Conservation (phyloP, 1,140 invertebrate species). For the Ruditapes philippinarum region DNA sequence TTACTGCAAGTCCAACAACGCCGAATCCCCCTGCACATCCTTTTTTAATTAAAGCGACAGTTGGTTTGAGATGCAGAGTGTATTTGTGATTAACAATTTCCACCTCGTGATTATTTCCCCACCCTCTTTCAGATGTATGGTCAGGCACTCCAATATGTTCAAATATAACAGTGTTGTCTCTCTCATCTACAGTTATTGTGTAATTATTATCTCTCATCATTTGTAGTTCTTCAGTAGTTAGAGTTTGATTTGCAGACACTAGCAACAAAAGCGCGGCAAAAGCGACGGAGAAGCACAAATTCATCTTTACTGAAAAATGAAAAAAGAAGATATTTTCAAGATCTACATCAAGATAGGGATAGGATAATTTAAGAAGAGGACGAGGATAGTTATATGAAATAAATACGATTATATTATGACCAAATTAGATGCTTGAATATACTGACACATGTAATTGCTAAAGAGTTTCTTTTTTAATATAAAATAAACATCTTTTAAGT, state of each 20-base stretch:
- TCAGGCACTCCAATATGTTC: conserved; percentile 25
- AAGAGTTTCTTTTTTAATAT: too few species aligned
- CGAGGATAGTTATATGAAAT: too few species aligned
- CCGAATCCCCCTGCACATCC: conserved; percentile 31
- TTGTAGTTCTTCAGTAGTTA: conserved; percentile 4
- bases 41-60: conserved; percentile 8
- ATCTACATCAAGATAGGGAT: too few species aligned
- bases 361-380: too few species aligned
- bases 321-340: too few species aligned
- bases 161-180: conserved; percentile 2
- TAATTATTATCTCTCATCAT: neutral
- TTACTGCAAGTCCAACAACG: conserved; percentile 13
- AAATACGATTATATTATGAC: too few species aligned
- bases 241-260: neutral
- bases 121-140: conserved; percentile 6
- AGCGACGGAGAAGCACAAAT: too few species aligned
- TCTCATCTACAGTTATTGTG: neutral
- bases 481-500: too few species aligned
- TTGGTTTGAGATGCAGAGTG: conserved; percentile 5
- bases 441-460: too few species aligned
- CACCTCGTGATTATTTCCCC: conserved; percentile 28
- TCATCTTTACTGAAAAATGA: too few species aligned
- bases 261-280: too few species aligned
- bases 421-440: too few species aligned
- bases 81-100: neutral